These are phyloP conservation scores for Ladona fulva DNA, from an alignment of 1,140 invertebrate species.

Conservation along the genomic window DNA sequence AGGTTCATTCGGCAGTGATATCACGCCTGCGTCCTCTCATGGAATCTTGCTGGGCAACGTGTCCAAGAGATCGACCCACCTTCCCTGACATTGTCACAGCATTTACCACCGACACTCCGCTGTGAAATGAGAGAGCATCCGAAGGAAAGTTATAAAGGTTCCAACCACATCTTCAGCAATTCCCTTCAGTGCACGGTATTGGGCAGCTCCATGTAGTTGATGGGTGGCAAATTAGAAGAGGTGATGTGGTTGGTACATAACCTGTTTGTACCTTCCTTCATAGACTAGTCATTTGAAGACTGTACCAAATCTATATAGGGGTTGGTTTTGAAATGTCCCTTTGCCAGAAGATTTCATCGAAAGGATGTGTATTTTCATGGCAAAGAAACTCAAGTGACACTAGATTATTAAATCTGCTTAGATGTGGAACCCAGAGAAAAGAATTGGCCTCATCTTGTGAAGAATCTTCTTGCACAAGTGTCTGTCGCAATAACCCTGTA, in stretches of 20 bases:
- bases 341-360: background rate
- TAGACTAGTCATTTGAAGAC: constrained; percentile 6
- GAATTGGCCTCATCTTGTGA: background rate
- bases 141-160: background rate
- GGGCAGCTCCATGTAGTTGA: background rate
- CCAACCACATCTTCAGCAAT: background rate
- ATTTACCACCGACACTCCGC: constrained; percentile 20
- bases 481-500: background rate
- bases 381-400: background rate
- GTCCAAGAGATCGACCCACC: constrained; percentile 54
- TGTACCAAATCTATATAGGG: background rate
- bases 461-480: background rate
- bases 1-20: constrained; percentile 32
- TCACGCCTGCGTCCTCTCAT: constrained; percentile 37
- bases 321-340: background rate
- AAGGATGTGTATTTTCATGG: background rate
- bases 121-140: background rate
- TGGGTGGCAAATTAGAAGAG: background rate
- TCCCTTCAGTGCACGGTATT: background rate
- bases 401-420: background rate
- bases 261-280: background rate
- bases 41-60: constrained; percentile 50
- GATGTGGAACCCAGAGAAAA: background rate
- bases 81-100: constrained; percentile 40
- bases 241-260: background rate